phyloP scores from a whole-genome alignment of 2,888 invertebrate species.

The Ectemnius lituratus region DNA sequence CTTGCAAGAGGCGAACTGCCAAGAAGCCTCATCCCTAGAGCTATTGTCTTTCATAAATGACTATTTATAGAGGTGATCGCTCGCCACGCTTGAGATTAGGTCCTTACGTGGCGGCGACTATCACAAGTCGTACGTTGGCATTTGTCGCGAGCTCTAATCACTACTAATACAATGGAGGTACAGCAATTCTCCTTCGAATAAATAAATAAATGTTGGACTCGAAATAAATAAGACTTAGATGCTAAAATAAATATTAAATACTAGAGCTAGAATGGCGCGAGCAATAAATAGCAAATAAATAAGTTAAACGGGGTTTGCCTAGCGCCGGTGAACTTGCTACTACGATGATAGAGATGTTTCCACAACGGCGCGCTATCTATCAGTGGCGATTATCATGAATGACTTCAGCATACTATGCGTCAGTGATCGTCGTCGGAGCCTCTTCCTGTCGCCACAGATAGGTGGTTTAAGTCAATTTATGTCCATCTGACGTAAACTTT shows the following conservation, averaged over 20 bases:
- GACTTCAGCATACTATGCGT: constrained; percentile 15
- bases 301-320: constrained; percentile 19
- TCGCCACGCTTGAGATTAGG: constrained; percentile 19
- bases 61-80: constrained; percentile 36
- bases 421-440: constrained; percentile 22
- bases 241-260: too few species aligned
- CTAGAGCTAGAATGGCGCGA: neutral
- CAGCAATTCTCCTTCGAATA: constrained; percentile 34
- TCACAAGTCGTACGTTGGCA: constrained; percentile 43
- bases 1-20: too few species aligned
- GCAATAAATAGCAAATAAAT: constrained; percentile 42
- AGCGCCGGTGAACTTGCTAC: neutral
- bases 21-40: constrained; percentile 31
- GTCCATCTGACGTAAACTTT: neutral
- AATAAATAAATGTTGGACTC: constrained; percentile 40
- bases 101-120: constrained; percentile 30
- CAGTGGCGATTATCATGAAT: constrained; percentile 40
- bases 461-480: constrained; percentile 35
- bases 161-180: too few species aligned
- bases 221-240: constrained; percentile 47
- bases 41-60: constrained; percentile 62
- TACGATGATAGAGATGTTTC: neutral
- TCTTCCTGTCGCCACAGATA: neutral
- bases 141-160: neutral
- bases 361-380: constrained; percentile 21